phyloP scores from a whole-genome alignment of 2,888 invertebrate species.

The Metacarcinus magister region DNA sequence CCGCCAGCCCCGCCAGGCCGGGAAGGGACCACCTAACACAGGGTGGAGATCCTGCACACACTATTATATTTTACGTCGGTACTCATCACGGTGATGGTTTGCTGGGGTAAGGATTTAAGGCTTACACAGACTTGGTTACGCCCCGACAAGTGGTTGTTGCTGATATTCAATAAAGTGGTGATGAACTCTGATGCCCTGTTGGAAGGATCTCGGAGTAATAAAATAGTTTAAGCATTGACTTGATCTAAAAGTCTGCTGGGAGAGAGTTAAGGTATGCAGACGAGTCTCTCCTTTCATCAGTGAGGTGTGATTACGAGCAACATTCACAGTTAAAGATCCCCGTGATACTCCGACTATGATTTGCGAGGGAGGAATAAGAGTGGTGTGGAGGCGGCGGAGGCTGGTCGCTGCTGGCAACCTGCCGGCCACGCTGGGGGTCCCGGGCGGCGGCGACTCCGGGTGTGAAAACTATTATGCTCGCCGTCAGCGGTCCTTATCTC shows the following conservation, averaged over 20 bases:
- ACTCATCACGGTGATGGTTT: background rate
- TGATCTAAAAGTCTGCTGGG: background rate
- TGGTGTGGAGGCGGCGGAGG: background rate
- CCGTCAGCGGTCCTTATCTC: constrained; percentile 78
- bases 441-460: constrained; percentile 65
- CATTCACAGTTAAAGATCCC: constrained; percentile 28
- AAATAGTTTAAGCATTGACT: background rate
- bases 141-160: background rate
- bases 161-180: constrained; percentile 46
- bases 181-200: constrained; percentile 17
- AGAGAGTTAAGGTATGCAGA: background rate
- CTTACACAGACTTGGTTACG: background rate
- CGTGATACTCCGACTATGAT: background rate
- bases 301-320: constrained; percentile 31
- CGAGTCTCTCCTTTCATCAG: constrained; percentile 17
- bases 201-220: background rate
- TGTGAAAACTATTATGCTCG: constrained; percentile 79
- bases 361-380: background rate
- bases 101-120: background rate
- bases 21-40: background rate
- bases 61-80: background rate
- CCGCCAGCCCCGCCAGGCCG: background rate
- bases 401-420: constrained; percentile 59
- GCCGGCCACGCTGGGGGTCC: constrained; percentile 64
- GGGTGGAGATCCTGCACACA: background rate